Evolutionary conservation across 1,140 invertebrate genomes (phyloP), one percentile per base, ranked within the genome.

Genomic region (Mamestra configurata): DNA sequence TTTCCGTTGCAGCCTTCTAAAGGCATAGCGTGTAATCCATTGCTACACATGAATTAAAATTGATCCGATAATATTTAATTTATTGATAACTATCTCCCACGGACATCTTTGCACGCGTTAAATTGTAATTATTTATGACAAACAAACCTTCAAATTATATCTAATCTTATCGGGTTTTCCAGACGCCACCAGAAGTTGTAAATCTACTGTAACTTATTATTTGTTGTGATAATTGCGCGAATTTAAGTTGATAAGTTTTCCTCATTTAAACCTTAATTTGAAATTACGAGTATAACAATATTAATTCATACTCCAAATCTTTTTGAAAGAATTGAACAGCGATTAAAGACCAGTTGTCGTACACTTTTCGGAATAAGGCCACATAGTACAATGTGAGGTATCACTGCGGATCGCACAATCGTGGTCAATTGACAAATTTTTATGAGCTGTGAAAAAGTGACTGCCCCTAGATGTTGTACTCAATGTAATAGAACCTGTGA

Each of bases 31-130:
- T 15, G 20, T 6, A 20, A 1, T 22, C 8, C n/a, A 53, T 53
- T 53, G 51, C n/a, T n/a, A n/a, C n/a, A n/a, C n/a, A n/a, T n/a
- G n/a, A 53, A 53, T 53, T 22, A 53, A 6, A 53, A 53, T 53
- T 53, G 15, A 51, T 51, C 18, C 37, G 27, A 31, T 3, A 4
- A 40, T 46, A 1, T 46, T 46, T 46, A 1, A 10, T 15, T 46
- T 46, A 15, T 15, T 0, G 11, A 46, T 46, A 10, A 15, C 1
- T 46, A 46, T 46, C 43, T 46, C 43, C 13, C 43, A 46, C 11
- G 43, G 43, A 46, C 43, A 46, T 46, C 43, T 46, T 46, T 15
- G 43, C 40, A 40, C 4, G 10, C 10, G 10, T 8, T 8, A 40
- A 40, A 8, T 10, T 13, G 2, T 31, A 31, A 31, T n/a, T n/a